phyloP scores from a whole-genome alignment of 1,140 invertebrate genomes.

The Dendrolimus punctatus region DNA sequence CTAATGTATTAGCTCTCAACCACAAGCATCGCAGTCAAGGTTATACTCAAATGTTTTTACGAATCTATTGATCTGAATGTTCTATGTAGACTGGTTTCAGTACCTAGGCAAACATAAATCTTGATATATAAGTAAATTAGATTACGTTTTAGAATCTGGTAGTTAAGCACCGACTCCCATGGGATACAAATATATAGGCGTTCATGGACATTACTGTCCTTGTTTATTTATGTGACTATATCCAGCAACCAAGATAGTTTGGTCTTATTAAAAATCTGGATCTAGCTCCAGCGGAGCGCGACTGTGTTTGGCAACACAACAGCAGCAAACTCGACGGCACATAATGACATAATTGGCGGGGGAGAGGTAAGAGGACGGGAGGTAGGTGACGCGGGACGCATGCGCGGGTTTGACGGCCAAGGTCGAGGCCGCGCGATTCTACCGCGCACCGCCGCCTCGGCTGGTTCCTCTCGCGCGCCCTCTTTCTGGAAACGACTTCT shows the following conservation, averaged over 20 bases:
- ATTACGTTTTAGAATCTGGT: too few relatives aligned
- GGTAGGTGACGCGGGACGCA: constrained; percentile 52
- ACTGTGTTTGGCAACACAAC: constrained; percentile 55
- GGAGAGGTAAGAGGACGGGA: constrained; percentile 23
- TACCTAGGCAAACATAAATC: too few relatives aligned
- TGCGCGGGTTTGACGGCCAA: constrained; percentile 69
- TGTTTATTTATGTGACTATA: too few relatives aligned
- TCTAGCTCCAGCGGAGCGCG: constrained; percentile 45
- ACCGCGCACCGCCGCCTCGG: constrained; percentile 60
- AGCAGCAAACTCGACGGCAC: constrained; percentile 35
- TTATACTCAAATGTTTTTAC: too few relatives aligned
- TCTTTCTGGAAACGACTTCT: constrained; percentile 48
- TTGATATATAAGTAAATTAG: too few relatives aligned
- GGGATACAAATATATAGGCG: too few relatives aligned
- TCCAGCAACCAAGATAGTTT: constrained; percentile 4
- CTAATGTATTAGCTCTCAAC: too few relatives aligned
- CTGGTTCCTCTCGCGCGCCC: constrained; percentile 43
- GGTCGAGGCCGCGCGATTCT: constrained; percentile 67
- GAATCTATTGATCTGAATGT: too few relatives aligned
- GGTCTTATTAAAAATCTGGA: constrained; percentile 35
- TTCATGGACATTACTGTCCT: too few relatives aligned
- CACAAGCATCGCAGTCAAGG: too few relatives aligned
- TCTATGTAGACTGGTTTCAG: too few relatives aligned
- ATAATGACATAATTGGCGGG: constrained; percentile 69
- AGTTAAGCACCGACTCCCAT: too few relatives aligned